These are phyloP conservation scores for Arrhopalites spinosus DNA, from an alignment of 2,888 invertebrate genomes.

Conservation along the genomic window DNA sequence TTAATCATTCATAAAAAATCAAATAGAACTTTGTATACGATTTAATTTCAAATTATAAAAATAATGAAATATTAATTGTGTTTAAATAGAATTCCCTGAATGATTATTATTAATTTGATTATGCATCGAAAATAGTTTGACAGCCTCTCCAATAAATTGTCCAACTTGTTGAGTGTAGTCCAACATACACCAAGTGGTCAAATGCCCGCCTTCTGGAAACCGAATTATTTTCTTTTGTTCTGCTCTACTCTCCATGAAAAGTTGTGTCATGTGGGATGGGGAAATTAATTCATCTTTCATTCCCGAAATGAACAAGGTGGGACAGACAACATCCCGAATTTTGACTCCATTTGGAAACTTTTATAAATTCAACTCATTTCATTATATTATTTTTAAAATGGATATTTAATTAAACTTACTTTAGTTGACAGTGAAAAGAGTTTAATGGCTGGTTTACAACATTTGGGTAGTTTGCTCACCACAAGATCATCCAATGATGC, in stretches of 20 bases:
- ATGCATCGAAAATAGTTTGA: background rate
- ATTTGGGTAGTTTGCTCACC: background rate
- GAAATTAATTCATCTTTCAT: slow-evolving; percentile 22
- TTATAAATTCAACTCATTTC: background rate
- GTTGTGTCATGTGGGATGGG: slow-evolving; percentile 1
- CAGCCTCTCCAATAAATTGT: slow-evolving; percentile 6
- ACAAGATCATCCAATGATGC: slow-evolving; percentile 13
- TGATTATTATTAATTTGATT: slow-evolving; percentile 4
- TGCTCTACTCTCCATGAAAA: background rate
- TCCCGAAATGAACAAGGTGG: slow-evolving; percentile 23
- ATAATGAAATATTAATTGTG: no score
- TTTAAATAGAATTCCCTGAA: no score
- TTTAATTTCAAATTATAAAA: no score
- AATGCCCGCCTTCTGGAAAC: slow-evolving; percentile 19
- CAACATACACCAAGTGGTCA: background rate
- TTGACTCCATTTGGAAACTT: background rate
- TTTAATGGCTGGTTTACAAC: background rate
- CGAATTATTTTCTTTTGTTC: slow-evolving; percentile 4
- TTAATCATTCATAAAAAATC: no score
- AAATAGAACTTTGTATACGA: no score
- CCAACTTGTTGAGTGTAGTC: background rate
- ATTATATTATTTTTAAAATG: background rate
- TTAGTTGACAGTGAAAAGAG: background rate
- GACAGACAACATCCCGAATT: background rate
- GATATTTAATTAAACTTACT: no score